Conservation (phyloP, 2,113 vertebrate species). For the Ceyx melanurus region DNA sequence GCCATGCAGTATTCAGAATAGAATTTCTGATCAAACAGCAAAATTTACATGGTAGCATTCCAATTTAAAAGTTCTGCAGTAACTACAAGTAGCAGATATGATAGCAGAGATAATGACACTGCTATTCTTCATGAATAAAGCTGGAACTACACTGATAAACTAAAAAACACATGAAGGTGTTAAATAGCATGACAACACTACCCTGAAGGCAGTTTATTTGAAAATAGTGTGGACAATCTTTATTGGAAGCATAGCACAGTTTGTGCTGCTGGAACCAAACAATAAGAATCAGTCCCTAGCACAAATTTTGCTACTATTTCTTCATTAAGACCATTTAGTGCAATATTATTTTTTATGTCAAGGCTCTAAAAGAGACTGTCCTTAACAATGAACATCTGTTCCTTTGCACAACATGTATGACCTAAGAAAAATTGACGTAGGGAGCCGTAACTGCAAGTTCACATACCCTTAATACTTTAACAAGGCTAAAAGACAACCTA, state of each 20-base stretch:
- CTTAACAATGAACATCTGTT: not conserved
- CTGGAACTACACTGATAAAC: not conserved
- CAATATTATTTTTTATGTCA: not conserved
- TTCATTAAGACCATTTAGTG: not conserved
- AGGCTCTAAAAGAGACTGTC: not conserved
- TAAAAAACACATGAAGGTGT: not conserved
- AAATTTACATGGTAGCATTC: not conserved
- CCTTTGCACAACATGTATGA: not conserved
- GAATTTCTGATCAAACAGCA: not conserved
- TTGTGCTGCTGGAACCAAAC: not conserved
- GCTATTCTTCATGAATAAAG: not conserved
- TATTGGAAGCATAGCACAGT: not conserved
- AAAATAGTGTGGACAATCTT: not conserved
- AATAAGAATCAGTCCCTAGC: not conserved
- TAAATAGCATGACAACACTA: not conserved
- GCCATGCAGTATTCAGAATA: not conserved
- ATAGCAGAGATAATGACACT: not conserved
- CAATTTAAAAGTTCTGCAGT: not conserved
- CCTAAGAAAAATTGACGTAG: not conserved
- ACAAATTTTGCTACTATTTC: not conserved
- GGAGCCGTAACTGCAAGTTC: not conserved
- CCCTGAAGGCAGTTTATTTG: not conserved
- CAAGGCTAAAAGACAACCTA: not conserved
- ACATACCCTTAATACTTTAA: not conserved
- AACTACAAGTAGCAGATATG: not conserved